Percentiles rank a stretch among this genome's conserved stretches.
These are phyloP conservation scores for Callipepla squamata DNA, from an alignment of 2,113 vertebrate genomes.

Conservation along the genomic window DNA sequence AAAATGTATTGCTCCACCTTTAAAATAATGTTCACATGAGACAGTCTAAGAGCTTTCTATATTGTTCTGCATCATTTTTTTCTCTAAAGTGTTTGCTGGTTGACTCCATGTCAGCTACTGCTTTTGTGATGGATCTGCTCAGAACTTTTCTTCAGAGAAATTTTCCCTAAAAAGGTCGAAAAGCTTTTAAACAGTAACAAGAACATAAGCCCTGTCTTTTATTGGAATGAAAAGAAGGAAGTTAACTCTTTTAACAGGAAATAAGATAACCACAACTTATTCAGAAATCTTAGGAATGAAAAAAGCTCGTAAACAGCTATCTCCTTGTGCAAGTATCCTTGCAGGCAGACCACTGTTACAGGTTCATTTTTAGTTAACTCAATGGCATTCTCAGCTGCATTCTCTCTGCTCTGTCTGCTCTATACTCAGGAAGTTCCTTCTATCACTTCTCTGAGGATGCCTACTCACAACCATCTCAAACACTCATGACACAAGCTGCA, in stretches of 20 bases:
- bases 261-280: not conserved
- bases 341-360: not conserved
- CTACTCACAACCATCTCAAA: not conserved
- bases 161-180: not conserved
- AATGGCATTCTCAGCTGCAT: not conserved
- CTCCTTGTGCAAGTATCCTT: not conserved
- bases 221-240: not conserved
- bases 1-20: not conserved
- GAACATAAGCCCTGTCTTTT: not conserved
- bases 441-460: not conserved
- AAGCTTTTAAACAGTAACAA: not conserved
- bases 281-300: not conserved
- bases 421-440: not conserved
- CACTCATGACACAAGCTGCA: not conserved
- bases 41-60: not conserved
- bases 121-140: not conserved
- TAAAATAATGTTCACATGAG: not conserved
- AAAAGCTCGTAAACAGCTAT: not conserved
- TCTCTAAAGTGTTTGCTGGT: not conserved
- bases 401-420: not conserved
- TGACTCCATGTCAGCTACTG: not conserved
- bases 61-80: not conserved
- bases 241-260: not conserved
- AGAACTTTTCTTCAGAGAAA: not conserved
- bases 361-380: not conserved